A percentile compares a stretch with the other conserved stretches of the same genome.
Evolutionary conservation across 2,888 invertebrate species (phyloP).

Genomic region (Monoplex corrugatus): DNA sequence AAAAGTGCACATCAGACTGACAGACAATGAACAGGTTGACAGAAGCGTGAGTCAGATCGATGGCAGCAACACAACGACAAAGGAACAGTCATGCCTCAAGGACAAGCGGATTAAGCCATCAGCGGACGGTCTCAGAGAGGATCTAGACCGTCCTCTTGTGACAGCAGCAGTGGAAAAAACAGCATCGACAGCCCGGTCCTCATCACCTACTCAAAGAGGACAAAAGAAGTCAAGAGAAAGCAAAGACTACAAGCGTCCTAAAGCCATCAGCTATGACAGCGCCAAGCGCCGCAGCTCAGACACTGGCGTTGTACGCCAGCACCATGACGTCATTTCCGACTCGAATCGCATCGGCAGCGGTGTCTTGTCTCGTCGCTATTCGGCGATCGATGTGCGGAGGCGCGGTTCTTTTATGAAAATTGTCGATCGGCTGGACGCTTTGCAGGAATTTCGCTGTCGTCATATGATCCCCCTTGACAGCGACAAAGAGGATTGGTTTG

Average conservation of each 20-base stretch:
- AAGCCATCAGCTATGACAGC: not conserved
- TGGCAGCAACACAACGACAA: not conserved
- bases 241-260: not conserved
- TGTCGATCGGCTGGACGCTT: slow-evolving; percentile 14
- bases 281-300: not conserved
- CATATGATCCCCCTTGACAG: slow-evolving; percentile 3
- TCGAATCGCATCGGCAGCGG: not conserved
- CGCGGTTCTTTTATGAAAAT: slow-evolving; percentile 32
- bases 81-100: not conserved
- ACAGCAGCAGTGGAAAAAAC: not conserved
- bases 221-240: not conserved
- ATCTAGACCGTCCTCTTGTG: not conserved
- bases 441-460: not conserved
- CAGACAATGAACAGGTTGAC: not conserved
- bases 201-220: not conserved
- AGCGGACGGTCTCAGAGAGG: not conserved
- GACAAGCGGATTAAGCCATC: not conserved
- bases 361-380: slow-evolving; percentile 5
- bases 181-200: not conserved
- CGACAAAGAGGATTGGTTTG: not conserved
- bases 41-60: not conserved
- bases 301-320: not conserved
- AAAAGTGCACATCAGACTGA: slow-evolving; percentile 7
- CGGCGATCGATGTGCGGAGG: slow-evolving; percentile 17
- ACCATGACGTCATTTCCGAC: not conserved